Evolutionary conservation across 2,113 vertebrate species (phyloP), one percentile per base, ranked within the genome.

Genomic region (Leptodactylus fuscus): DNA sequence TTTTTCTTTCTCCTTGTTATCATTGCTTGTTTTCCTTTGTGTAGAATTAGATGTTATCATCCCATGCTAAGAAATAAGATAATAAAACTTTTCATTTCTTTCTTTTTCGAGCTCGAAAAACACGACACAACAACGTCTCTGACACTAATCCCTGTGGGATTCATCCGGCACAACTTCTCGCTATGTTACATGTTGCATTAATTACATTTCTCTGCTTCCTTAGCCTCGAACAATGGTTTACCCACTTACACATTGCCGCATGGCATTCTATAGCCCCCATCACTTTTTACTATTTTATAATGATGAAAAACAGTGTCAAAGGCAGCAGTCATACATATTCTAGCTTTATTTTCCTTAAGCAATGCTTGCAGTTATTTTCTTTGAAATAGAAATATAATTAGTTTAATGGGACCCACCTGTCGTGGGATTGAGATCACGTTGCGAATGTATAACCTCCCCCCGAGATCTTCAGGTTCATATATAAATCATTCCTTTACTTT

Each of bases 181-280:
- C 81, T 70, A n/a, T 34, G 27, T 7, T 24, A 18, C 65, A 24
- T 53, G 81, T 70, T 70, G 44, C 81, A 51, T 82, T 81, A 82
- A 82, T 82, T 82, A 60, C 81, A 36, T 32, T 48, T 70, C 44
- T 49, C 44, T 36, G 62, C 65, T 70, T 82, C 79, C 62, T 82
- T 82, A 49, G 60, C 62, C 60, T 82, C 27, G 48, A 49, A 67
- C 62, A 51, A 67, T 82, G 65, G 41, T 70, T 46, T 69, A 32
- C 44, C 46, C 44, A 36, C 62, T 70, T 82, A 70, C 46, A 82
- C 46, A 69, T n/a, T 70, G 67, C 32, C 32, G 77, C 29, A 27
- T 36, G 46, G 46, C 44, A n/a, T 36, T 70, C 81, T 34, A 15
- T 4, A 49, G 62, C 62, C 46, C 24, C 49, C 1, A 70, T 69